Conservation (phyloP, 2,888 invertebrate species). For the Drosophila lacicola region DNA sequence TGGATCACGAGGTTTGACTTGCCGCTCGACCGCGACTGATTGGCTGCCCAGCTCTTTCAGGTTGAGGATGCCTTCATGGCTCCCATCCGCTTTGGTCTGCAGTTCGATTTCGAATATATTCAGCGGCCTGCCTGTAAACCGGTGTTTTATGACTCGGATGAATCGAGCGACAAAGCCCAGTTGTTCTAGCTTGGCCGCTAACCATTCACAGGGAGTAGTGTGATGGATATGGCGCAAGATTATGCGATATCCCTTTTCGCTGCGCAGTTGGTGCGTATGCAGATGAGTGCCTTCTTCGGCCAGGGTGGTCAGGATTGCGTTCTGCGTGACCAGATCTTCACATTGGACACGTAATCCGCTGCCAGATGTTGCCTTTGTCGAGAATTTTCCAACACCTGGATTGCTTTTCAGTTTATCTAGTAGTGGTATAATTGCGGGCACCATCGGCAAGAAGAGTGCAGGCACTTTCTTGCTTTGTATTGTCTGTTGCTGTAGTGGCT, state of each 20-base stretch:
- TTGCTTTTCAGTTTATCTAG: not conserved
- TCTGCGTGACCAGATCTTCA: not conserved
- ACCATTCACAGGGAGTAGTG: conserved; percentile 1
- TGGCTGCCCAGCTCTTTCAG: conserved; percentile 2
- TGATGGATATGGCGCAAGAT: conserved; percentile 1
- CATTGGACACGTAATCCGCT: not conserved
- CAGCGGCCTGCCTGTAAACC: not conserved
- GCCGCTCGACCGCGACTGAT: not conserved
- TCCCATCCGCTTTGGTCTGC: not conserved
- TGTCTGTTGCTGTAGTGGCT: not conserved
- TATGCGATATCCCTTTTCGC: not conserved
- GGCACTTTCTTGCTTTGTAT: not conserved
- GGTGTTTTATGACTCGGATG: conserved; percentile 1
- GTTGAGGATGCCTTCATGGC: not conserved
- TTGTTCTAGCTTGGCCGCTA: not conserved
- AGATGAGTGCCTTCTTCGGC: not conserved
- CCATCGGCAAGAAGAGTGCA: not conserved
- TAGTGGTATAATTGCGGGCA: conserved; percentile 8
- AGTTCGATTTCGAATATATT: conserved; percentile 14
- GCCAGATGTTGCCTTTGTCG: not conserved
- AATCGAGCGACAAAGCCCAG: not conserved
- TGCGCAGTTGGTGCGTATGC: conserved; percentile 4
- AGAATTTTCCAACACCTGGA: not conserved
- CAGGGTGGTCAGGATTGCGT: not conserved
- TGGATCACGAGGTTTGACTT: not conserved